These are phyloP conservation scores for Diuraphis noxia DNA, from an alignment of 1,140 invertebrate species.

Conservation along the genomic window DNA sequence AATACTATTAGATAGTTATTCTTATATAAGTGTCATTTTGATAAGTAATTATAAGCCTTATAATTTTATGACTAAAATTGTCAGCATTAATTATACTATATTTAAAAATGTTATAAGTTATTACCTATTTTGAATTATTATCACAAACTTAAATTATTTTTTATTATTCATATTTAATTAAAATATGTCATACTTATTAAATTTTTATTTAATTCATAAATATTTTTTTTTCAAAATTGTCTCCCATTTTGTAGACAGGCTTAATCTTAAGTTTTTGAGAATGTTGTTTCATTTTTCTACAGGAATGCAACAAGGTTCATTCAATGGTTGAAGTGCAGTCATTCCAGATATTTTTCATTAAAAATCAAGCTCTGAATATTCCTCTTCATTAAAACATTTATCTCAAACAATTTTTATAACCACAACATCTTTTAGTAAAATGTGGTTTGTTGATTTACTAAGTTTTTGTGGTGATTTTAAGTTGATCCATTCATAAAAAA, in stretches of 20 bases:
- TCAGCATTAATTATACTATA: background rate
- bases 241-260: background rate
- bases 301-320: background rate
- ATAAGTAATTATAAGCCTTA: too few relatives aligned
- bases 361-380: background rate
- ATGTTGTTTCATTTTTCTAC: background rate
- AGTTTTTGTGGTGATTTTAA: background rate
- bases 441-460: background rate
- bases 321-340: background rate
- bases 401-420: background rate
- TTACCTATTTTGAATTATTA: background rate
- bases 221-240: background rate
- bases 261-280: background rate
- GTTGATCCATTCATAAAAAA: background rate
- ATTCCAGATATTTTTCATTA: background rate
- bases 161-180: too few relatives aligned
- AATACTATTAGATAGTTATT: too few relatives aligned
- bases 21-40: too few relatives aligned
- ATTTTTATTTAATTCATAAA: too few relatives aligned
- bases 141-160: background rate
- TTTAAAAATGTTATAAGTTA: background rate
- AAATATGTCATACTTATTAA: too few relatives aligned
- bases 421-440: background rate
- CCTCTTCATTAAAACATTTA: background rate
- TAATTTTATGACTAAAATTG: too few relatives aligned